Evolutionary conservation across 2,797 vertebrate genomes (phyloP), one percentile per base, ranked within the genome.

Genomic region (Muscicapa comitata): DNA sequence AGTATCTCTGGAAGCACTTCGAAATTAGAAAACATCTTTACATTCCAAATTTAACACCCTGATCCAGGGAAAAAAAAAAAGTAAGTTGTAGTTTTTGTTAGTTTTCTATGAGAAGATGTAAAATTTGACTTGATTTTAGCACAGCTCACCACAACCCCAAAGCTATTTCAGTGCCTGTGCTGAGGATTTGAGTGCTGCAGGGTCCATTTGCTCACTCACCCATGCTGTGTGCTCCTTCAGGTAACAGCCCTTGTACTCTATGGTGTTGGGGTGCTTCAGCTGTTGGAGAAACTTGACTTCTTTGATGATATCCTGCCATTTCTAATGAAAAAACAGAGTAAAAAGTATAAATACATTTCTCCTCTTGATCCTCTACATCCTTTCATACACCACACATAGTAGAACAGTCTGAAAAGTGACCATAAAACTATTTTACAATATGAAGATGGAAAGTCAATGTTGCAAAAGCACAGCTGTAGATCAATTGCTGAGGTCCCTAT

Each of bases 281-380:
- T 99, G 99, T 83, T 98, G 98, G 91, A 99, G 97, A 98, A 99
- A 99, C 96, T 99, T 99, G 92, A 99, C 99, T 98, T 99, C 99
- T 96, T 99, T 99, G 96, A 99, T 99, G 97, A 99, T 99, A 98
- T 99, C 99, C 97, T 99, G 99, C 99, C 99, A 99, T 98, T 99
- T 99, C 99, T 99, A 97, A 93, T 11, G 66, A 47, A 53, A 63
- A 62, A 58, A 33, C 33, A 68, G 58, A 38, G 21, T 5, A 61
- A 58, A 47, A 66, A 55, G 2, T 9, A 25, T 26, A 31, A 83
- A 90, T 31, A 28, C 4, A 31, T 59, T 55, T 74, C 18, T 65
- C 29, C 59, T 12, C 15, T 82, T 54, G 26, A 38, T 4, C 18
- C 17, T 54, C 26, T 31, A 15, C 19, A 14, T 13, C 20, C 21